Conservation (phyloP, 2,113 vertebrate genomes). For the Pleuronectes platessa region DNA sequence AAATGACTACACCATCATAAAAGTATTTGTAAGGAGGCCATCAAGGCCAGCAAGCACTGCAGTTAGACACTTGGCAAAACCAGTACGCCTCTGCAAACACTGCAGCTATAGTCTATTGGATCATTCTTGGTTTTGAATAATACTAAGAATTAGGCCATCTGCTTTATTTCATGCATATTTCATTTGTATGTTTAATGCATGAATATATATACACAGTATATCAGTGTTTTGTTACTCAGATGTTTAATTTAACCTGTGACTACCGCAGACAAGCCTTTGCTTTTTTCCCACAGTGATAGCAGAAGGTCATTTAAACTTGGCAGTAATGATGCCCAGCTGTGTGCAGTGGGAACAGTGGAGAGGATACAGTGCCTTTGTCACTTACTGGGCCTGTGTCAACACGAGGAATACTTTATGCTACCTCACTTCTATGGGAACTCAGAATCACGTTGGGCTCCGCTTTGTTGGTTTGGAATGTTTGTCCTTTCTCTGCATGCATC, state of each 20-base stretch:
- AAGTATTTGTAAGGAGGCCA: conserved; percentile 23
- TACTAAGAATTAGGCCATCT: neutral
- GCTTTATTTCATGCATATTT: neutral
- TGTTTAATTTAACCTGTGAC: neutral
- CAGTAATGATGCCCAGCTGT: conserved; percentile 30
- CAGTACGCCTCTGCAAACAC: neutral
- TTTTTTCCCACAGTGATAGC: conserved; percentile 15
- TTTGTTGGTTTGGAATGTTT: neutral
- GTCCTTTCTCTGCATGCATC: neutral
- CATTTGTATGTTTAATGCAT: neutral
- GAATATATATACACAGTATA: neutral
- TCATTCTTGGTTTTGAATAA: neutral
- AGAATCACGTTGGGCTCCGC: neutral
- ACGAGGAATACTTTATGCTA: neutral
- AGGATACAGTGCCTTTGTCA: neutral
- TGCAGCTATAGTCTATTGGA: neutral
- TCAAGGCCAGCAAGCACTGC: neutral
- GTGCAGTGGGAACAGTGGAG: conserved; percentile 13
- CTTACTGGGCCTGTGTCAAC: neutral
- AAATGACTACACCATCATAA: conserved; percentile 26
- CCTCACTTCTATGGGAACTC: neutral
- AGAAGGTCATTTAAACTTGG: conserved; percentile 14
- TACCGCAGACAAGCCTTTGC: too few relatives aligned
- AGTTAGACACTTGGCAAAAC: conserved; percentile 6
- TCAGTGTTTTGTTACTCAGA: neutral